Conservation (phyloP, 2,113 vertebrate genomes). For the Mungos mungo region DNA sequence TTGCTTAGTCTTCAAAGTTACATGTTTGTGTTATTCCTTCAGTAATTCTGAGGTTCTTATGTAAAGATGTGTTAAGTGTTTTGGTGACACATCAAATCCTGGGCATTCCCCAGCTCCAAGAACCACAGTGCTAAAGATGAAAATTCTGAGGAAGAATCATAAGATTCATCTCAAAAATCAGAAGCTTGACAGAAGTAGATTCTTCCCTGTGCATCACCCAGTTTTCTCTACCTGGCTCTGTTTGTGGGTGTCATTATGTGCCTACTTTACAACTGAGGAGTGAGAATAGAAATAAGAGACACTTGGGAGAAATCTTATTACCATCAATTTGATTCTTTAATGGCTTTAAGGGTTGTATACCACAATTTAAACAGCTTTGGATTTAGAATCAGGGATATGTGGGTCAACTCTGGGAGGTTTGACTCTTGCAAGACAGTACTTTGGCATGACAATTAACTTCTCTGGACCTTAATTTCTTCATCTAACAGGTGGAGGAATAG, state of each 20-base stretch:
- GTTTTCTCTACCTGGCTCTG: neutral
- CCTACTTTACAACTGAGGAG: neutral
- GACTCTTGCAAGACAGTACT: neutral
- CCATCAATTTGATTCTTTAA: neutral
- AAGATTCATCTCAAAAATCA: neutral
- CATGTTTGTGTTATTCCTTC: neutral
- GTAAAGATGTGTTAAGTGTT: neutral
- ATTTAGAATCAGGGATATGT: neutral
- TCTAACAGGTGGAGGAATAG: neutral
- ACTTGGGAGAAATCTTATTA: neutral
- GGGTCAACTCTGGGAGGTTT: neutral
- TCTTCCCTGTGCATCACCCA: neutral
- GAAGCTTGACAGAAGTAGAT: neutral
- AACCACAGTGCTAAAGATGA: neutral
- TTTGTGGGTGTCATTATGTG: neutral
- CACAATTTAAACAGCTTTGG: neutral
- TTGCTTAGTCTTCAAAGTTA: neutral
- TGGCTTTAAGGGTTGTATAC: neutral
- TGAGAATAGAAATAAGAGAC: neutral
- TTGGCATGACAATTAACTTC: neutral
- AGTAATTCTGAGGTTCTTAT: neutral
- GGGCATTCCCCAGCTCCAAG: neutral
- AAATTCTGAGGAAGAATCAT: neutral
- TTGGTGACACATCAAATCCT: neutral
- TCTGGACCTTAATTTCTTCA: neutral